These are phyloP conservation scores for Amazona guildingii DNA, from an alignment of 2,113 vertebrate species.

Conservation along the genomic window DNA sequence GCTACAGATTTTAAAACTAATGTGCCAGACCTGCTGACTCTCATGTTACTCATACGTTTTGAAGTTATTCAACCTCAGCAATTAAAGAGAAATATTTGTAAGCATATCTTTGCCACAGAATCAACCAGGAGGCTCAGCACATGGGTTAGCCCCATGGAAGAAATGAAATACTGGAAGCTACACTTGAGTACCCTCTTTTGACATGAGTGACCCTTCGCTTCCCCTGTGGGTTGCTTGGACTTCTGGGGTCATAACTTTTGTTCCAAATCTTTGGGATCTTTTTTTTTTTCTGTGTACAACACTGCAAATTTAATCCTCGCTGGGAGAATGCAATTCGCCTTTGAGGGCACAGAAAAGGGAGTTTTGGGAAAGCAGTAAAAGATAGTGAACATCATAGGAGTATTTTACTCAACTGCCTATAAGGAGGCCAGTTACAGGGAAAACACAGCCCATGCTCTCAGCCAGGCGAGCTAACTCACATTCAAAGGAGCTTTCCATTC, in stretches of 20 bases:
- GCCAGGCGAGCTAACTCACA: background rate
- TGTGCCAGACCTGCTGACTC: background rate
- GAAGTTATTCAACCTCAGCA: background rate
- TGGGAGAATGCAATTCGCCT: background rate
- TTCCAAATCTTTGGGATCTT: background rate
- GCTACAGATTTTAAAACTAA: background rate
- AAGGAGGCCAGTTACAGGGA: background rate
- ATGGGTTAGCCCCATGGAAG: background rate
- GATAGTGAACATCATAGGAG: background rate
- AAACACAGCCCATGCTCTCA: background rate
- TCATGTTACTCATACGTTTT: background rate
- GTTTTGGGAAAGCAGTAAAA: background rate
- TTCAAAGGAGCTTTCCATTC: background rate
- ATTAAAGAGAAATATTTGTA: background rate
- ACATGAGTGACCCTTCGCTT: rapidly evolving
- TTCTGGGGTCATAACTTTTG: background rate
- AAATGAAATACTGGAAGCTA: background rate
- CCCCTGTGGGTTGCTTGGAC: background rate
- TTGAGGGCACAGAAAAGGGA: background rate
- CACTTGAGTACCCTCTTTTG: background rate
- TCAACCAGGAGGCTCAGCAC: background rate
- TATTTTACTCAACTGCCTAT: background rate
- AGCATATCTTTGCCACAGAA: background rate
- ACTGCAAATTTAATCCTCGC: background rate
- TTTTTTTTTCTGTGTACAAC: background rate